Evolutionary conservation across 2,113 vertebrate species (phyloP).

Genomic region (Bufo gargarizans): DNA sequence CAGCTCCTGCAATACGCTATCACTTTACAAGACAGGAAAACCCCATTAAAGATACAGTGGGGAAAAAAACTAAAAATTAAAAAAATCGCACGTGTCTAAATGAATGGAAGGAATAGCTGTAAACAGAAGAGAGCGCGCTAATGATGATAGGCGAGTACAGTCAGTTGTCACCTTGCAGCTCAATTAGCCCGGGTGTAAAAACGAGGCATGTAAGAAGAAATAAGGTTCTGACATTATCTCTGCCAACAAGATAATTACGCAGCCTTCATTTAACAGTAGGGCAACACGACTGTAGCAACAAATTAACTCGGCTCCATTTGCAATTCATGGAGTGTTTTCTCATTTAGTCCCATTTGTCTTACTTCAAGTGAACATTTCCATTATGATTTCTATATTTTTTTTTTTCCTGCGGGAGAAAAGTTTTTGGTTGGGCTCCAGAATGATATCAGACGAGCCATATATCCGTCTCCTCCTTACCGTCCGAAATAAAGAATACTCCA

Average conservation of each 20-base stretch:
- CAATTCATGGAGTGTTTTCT: constrained; percentile 88
- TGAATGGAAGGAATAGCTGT: constrained; percentile 54
- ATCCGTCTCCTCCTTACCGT: background rate
- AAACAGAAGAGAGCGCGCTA: constrained; percentile 74
- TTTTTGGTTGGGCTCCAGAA: constrained; percentile 71
- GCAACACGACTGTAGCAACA: constrained; percentile 86
- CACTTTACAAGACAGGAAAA: too few species aligned
- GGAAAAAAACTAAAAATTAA: too few species aligned
- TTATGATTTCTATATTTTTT: constrained; percentile 72
- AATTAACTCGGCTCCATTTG: constrained; percentile 87
- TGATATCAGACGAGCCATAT: constrained; percentile 65
- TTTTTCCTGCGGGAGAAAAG: constrained; percentile 65
- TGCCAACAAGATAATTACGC: constrained; percentile 88
- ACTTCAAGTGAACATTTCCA: constrained; percentile 81
- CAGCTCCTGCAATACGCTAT: too few species aligned
- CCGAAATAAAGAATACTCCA: background rate
- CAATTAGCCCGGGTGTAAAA: constrained; percentile 86
- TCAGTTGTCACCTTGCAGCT: constrained; percentile 85
- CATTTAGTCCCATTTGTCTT: constrained; percentile 88
- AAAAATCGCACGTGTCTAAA: background rate
- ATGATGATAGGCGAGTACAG: constrained; percentile 77
- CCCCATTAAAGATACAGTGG: too few species aligned
- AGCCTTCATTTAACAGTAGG: constrained; percentile 86
- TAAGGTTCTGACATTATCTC: constrained; percentile 86
- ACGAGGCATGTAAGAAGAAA: constrained; percentile 84